Evolutionary conservation across 2,113 vertebrate genomes (phyloP).

Genomic region (Falcunculus frontatus): DNA sequence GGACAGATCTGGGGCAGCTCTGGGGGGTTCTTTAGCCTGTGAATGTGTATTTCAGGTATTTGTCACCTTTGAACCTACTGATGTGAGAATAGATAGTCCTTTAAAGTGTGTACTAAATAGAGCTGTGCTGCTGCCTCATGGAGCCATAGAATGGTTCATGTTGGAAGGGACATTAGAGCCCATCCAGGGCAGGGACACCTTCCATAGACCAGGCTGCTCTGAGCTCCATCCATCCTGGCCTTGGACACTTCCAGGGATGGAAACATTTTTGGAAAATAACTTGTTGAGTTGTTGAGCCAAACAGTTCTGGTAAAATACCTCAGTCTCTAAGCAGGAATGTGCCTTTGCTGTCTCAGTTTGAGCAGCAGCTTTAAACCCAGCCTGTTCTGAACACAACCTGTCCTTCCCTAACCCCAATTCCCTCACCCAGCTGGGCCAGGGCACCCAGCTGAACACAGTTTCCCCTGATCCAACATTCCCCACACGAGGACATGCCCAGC

Average conservation of each 20-base stretch:
- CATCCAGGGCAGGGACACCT: neutral
- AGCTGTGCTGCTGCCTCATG: neutral
- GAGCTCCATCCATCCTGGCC: neutral
- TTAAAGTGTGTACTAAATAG: accelerated
- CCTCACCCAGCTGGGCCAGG: accelerated
- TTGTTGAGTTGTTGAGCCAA: neutral
- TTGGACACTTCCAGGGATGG: neutral
- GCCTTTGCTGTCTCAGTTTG: neutral
- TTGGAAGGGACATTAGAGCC: neutral
- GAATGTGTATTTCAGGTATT: accelerated
- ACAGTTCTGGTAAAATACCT: neutral
- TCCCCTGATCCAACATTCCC: accelerated
- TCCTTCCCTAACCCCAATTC: accelerated
- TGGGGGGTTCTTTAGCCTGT: neutral
- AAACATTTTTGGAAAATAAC: neutral
- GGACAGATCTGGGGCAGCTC: neutral
- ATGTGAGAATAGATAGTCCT: too few relatives aligned
- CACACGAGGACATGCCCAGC: accelerated
- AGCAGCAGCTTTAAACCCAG: neutral
- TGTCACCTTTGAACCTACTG: neutral
- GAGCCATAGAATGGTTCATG: neutral
- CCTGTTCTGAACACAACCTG: accelerated
- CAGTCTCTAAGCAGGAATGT: accelerated
- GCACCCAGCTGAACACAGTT: accelerated
- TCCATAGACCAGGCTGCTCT: neutral